Conservation (phyloP, 1,140 invertebrate genomes). For the Heliothis subflexa region DNA sequence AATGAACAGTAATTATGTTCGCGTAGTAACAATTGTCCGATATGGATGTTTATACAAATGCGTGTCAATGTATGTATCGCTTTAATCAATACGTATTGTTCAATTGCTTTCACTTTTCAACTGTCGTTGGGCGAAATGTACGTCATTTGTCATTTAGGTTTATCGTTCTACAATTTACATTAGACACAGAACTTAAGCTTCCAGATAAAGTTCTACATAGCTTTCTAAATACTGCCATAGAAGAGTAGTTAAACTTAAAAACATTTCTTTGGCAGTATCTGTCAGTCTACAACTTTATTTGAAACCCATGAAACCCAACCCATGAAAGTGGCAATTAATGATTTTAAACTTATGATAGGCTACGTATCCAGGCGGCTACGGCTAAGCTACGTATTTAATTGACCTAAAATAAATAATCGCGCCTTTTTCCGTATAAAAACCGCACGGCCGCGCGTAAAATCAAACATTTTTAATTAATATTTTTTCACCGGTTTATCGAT, state of each 20-base stretch:
- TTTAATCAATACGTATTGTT: neutral
- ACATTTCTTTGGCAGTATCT: too few species aligned
- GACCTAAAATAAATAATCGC: constrained; percentile 10
- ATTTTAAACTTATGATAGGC: neutral
- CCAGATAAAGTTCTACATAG: too few species aligned
- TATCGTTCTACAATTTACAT: neutral
- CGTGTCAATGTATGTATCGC: constrained; percentile 13
- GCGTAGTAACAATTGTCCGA: constrained; percentile 13
- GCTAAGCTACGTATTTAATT: too few species aligned
- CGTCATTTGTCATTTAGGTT: neutral
- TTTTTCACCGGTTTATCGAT: constrained; percentile 14
- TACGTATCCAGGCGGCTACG: neutral
- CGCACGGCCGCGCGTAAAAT: neutral
- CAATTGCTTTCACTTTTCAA: constrained; percentile 9
- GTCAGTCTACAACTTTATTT: too few species aligned
- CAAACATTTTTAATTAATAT: constrained; percentile 2
- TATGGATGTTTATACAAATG: constrained; percentile 23
- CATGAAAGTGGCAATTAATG: neutral
- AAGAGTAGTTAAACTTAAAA: too few species aligned
- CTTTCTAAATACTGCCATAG: too few species aligned
- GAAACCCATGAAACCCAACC: too few species aligned
- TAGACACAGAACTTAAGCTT: too few species aligned
- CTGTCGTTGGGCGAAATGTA: neutral
- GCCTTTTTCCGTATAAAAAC: neutral
- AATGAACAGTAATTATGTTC: constrained; percentile 10